These are phyloP conservation scores for Dendrolimus houi DNA, from an alignment of 2,888 invertebrate genomes.

Conservation along the genomic window DNA sequence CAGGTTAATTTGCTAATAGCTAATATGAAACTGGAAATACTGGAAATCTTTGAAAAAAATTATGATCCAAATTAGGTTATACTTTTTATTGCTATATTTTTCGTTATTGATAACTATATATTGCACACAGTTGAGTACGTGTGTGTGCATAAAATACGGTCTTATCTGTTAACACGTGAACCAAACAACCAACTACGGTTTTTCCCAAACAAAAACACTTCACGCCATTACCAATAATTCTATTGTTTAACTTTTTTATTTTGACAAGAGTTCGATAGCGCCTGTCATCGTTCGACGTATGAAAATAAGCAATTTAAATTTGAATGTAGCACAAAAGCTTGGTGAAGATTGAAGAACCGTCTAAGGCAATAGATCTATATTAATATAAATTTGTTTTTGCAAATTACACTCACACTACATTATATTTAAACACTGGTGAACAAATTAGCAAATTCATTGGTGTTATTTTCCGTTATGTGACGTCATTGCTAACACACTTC, in stretches of 20 bases:
- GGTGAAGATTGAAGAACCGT: neutral
- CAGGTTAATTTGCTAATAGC: too few relatives aligned
- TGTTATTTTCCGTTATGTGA: neutral
- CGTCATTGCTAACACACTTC: neutral
- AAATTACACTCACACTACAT: neutral
- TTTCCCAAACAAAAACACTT: neutral
- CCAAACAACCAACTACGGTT: neutral
- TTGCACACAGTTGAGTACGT: too few relatives aligned
- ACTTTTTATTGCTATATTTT: too few relatives aligned
- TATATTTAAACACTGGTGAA: neutral
- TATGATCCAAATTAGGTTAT: too few relatives aligned
- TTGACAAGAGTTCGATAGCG: neutral
- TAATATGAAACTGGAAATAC: too few relatives aligned
- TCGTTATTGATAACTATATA: too few relatives aligned
- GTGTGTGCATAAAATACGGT: too few relatives aligned
- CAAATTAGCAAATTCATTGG: neutral
- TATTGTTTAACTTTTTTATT: neutral
- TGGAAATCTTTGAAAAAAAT: too few relatives aligned
- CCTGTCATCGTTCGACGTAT: neutral
- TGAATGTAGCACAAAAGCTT: neutral
- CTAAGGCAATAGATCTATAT: neutral
- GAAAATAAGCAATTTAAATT: neutral
- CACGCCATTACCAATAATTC: neutral
- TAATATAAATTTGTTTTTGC: neutral
- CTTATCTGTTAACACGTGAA: neutral